Evolutionary conservation across 2,113 vertebrate genomes (phyloP).

Genomic region (Nymphicus hollandicus): DNA sequence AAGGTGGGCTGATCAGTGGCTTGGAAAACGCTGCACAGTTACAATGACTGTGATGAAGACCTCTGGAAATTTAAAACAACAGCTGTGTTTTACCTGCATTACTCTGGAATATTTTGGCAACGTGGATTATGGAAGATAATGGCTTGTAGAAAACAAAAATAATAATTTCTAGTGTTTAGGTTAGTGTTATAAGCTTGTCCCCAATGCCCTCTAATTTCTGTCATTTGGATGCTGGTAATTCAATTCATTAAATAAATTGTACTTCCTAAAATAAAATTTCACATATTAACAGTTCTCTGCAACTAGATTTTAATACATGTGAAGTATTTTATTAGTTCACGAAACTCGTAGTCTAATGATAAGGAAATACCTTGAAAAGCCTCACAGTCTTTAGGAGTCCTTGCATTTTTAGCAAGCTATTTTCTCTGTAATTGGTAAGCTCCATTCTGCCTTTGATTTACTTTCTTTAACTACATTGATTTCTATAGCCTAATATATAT

Average conservation of each 20-base stretch:
- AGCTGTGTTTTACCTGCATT: neutral
- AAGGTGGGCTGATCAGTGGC: neutral
- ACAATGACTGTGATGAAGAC: neutral
- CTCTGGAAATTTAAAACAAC: neutral
- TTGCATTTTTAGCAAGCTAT: neutral
- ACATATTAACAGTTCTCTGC: constrained; percentile 17
- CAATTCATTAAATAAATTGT: constrained; percentile 49
- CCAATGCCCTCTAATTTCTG: constrained; percentile 37
- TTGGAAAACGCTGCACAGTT: neutral
- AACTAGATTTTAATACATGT: constrained; percentile 56
- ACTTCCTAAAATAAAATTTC: constrained; percentile 41
- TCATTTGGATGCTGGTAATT: constrained; percentile 40
- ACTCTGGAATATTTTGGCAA: neutral
- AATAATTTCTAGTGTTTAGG: neutral
- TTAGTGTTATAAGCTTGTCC: constrained; percentile 32
- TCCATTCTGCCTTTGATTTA: constrained; percentile 41
- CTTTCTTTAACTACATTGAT: constrained; percentile 31
- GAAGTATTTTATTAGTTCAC: constrained; percentile 41
- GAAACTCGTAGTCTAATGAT: neutral
- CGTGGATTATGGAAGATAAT: neutral
- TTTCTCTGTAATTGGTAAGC: neutral
- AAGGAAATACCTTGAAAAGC: constrained; percentile 19
- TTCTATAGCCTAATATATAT: constrained; percentile 49
- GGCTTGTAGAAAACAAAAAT: neutral
- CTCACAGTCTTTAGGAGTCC: neutral